Base-by-base conservation (phyloP, 2,888 invertebrate species). In the Calameuta filiformis region DNA sequence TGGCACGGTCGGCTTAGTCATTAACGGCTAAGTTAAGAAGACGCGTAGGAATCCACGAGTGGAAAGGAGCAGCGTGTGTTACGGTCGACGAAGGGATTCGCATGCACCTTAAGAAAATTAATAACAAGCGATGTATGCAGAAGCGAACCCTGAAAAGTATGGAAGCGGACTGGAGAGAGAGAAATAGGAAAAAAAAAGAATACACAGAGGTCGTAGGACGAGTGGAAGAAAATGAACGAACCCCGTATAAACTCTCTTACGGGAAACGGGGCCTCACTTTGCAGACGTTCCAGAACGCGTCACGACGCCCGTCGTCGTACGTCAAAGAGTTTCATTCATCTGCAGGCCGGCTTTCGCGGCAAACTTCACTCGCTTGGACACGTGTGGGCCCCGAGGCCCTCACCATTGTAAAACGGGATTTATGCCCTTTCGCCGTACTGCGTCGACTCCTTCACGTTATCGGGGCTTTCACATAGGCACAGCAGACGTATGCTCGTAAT, bases 361-460 rank as follows among this genome's bases (percentile, higher is more conserved):
- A 40, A 77, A 77, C 77, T 77, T 77, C 77, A 77, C 68, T 77
- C 77, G 75, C 73, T 35, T 76, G 71, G 78, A 78, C 76, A 78
- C 78, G 76, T 78, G 78, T 78, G 78, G 40, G 40, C 56, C 34
- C 35, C n/a, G 31, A 56, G 78, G 68, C 68, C 56, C 56, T 56
- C 56, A 34, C 35, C 76, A 78, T 78, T 78, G 76, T 78, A 73
- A 78, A 78, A 35, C 81, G 81, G 87, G 86, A 88, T 89, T 89
- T 89, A 89, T 89, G 88, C 83, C 83, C 85, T 87, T 88, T 88
- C 85, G 87, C 84, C 86, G 84, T 35, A 78, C 84, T 81, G 81
- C 84, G 84, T 83, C 69, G 83, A 77, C 69, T 78, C 79, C 79
- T 82, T 82, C 81, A 82, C 82, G 82, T 82, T 75, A 77, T 75